Evolutionary conservation across 2,888 invertebrate genomes (phyloP).

Genomic region (Amiota minor): DNA sequence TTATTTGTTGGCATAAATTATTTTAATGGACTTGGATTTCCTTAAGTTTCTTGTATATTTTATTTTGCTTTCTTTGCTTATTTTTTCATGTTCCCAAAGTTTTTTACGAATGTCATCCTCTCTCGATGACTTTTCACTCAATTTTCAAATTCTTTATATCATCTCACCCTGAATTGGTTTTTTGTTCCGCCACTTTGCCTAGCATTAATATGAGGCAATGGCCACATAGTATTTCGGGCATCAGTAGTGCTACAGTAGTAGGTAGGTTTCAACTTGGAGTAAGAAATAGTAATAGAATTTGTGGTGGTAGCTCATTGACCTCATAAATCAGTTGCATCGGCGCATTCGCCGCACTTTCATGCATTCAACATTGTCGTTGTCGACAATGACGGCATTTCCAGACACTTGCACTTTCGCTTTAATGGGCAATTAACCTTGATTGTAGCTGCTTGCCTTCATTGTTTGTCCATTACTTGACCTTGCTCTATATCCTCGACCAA

Average conservation of each 20-base stretch:
- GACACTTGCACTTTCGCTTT: slow-evolving; percentile 67
- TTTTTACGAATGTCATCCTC: too few relatives aligned
- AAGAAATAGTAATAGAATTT: too few relatives aligned
- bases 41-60: background rate
- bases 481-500: slow-evolving; percentile 40
- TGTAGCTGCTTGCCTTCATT: slow-evolving; percentile 19
- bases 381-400: slow-evolving; percentile 54
- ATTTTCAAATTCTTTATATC: too few relatives aligned
- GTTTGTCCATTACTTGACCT: slow-evolving; percentile 42
- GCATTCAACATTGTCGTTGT: slow-evolving; percentile 5
- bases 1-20: slow-evolving; percentile 22
- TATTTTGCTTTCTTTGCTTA: background rate
- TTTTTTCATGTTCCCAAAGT: too few relatives aligned
- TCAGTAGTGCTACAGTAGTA: too few relatives aligned
- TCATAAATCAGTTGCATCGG: slow-evolving; percentile 54
- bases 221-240: too few relatives aligned
- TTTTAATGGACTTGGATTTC: slow-evolving; percentile 5
- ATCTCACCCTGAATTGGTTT: too few relatives aligned
- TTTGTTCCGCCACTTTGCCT: too few relatives aligned
- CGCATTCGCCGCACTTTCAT: slow-evolving; percentile 42
- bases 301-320: slow-evolving; percentile 51
- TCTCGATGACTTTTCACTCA: too few relatives aligned
- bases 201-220: too few relatives aligned
- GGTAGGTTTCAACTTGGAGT: too few relatives aligned
- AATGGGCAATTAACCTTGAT: slow-evolving; percentile 68